Conservation (phyloP, 2,797 vertebrate species). For the Galago senegalensis region DNA sequence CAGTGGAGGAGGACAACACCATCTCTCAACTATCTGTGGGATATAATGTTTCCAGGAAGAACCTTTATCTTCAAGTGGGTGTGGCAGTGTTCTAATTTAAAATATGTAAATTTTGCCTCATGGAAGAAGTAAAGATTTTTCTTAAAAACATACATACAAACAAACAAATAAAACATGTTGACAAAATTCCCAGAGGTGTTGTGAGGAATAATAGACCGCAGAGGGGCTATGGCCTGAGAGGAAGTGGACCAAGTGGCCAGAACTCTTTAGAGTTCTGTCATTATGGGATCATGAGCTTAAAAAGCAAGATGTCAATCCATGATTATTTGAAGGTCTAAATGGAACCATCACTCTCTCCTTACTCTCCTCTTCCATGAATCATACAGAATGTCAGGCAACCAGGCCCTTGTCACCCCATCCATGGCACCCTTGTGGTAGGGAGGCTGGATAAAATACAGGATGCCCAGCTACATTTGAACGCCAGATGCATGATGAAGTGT, state of each 20-base stretch:
- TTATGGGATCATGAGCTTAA: not conserved
- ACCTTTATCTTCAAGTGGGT: not conserved
- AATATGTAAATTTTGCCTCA: slow-evolving; percentile 42
- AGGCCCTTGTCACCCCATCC: not conserved
- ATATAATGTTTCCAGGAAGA: slow-evolving; percentile 47
- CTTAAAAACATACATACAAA: not conserved
- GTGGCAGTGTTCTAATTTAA: not conserved
- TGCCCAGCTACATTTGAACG: not conserved
- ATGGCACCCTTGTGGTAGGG: not conserved
- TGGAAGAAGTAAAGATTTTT: slow-evolving; percentile 66
- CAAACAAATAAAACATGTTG: not conserved
- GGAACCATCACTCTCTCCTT: not conserved
- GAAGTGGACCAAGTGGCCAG: not conserved
- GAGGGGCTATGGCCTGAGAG: not conserved
- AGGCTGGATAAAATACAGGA: not conserved
- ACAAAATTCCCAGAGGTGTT: not conserved
- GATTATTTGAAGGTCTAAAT: not conserved
- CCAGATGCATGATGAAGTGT: not conserved
- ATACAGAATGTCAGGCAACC: not conserved
- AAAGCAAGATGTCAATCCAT: not conserved
- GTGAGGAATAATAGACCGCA: not conserved
- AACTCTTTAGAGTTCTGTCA: not conserved
- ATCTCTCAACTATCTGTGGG: not conserved
- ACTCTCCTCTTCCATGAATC: not conserved
- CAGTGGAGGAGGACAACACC: not conserved